phyloP scores from a whole-genome alignment of 2,888 invertebrate species.

The Parascotia fuliginaria region DNA sequence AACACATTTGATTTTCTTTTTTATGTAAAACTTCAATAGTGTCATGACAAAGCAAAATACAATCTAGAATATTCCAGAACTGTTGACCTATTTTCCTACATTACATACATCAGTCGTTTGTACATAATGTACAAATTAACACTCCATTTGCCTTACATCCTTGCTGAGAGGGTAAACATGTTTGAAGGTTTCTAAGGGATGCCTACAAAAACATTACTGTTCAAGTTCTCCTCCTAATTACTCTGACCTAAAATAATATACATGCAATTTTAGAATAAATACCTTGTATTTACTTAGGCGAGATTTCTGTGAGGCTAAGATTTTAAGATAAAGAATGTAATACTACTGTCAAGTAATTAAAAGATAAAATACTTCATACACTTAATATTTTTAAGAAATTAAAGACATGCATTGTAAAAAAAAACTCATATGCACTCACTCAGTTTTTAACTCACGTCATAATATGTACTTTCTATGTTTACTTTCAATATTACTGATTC shows the following conservation, averaged over 20 bases:
- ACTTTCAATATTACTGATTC: too few species aligned
- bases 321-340: too few species aligned
- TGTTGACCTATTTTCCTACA: constrained; percentile 2
- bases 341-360: too few species aligned
- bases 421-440: too few species aligned
- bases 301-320: constrained; percentile 24
- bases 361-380: too few species aligned
- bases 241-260: constrained; percentile 58
- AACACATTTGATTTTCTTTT: too few species aligned
- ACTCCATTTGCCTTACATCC: constrained; percentile 45
- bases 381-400: too few species aligned
- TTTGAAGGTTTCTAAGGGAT: constrained; percentile 50
- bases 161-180: constrained; percentile 59
- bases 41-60: too few species aligned
- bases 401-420: too few species aligned
- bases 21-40: too few species aligned
- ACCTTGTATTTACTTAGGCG: constrained; percentile 31
- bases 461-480: too few species aligned
- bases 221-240: constrained; percentile 35
- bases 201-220: constrained; percentile 45
- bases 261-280: constrained; percentile 26
- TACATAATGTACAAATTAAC: constrained; percentile 45
- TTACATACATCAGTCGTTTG: constrained; percentile 15
- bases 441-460: too few species aligned
- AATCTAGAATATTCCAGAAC: not conserved